Base-by-base conservation (phyloP, 2,797 vertebrate species). In the Hephaestus fuliginosus region DNA sequence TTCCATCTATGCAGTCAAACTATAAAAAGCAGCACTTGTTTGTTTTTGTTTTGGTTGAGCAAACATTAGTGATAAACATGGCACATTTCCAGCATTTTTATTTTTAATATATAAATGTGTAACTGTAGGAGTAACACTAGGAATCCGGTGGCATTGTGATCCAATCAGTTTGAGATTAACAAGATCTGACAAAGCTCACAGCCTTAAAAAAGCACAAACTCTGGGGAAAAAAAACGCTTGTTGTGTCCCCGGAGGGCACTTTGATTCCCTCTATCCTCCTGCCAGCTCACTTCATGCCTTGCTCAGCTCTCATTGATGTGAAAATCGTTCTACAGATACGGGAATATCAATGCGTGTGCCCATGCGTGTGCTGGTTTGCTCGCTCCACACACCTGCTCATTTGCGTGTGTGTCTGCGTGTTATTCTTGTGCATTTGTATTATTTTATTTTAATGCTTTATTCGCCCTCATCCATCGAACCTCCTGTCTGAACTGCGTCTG, bases 241-340 rank as follows among this genome's bases (percentile, higher is more conserved):
- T 67, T 62, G 67, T 74, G 62, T 89, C 84, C 84, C 90, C 78
- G 43, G 74, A 81, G 89, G 91, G 86, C 79, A 85, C 88, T 91
- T 92, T 92, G 85, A 89, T 89, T 94, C 86, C 74, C 85, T 84
- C 71, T 86, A 61, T 91, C 86, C 83, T 83, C 51, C 82, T 91
- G 85, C 92, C 88, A 89, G 90, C 89, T 90, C 87, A 90, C 91
- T 91, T 91, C 90, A 92, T 92, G 90, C 89, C 86, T 89, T 71
- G 33, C 88, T 88, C 86, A 74, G 51, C 81, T 91, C 67, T 82
- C 86, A 91, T 90, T 94, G 92, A 93, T 91, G 90, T 93, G 83
- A 91, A 93, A 93, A 90, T 82, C 43, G 25, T 86, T 81, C 67
- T 70, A 67, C 83, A 84, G 80, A 91, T 86, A 76, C 18, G 20